Evolutionary conservation across 2,113 vertebrate genomes (phyloP).

Genomic region (Leptodactylus fuscus): DNA sequence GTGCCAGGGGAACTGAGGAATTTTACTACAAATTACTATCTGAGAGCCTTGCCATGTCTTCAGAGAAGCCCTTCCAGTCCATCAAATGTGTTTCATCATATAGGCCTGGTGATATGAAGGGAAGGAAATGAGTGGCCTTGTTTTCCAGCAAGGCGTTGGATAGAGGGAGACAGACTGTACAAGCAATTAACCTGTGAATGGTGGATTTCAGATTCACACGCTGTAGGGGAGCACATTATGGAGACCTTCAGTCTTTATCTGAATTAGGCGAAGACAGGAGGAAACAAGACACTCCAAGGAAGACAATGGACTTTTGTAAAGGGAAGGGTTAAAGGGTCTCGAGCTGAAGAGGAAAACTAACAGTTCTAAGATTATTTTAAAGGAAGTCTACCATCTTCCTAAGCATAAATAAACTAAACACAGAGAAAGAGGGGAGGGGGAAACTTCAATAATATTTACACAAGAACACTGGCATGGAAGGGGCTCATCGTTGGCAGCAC

Average conservation of each 20-base stretch:
- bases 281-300: not conserved
- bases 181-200: slow-evolving; percentile 17
- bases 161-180: slow-evolving; percentile 23
- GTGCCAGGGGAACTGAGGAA: slow-evolving; percentile 47
- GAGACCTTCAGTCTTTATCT: not conserved
- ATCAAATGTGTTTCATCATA: slow-evolving; percentile 40
- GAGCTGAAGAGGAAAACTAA: not conserved
- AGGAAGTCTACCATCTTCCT: too few species aligned
- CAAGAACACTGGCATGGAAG: too few species aligned
- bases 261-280: not conserved
- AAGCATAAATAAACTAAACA: too few species aligned
- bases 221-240: not conserved
- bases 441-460: too few species aligned
- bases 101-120: not conserved
- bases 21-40: slow-evolving; percentile 37
- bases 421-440: too few species aligned
- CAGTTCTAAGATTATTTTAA: not conserved
- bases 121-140: slow-evolving; percentile 14
- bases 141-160: too few species aligned
- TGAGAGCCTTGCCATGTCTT: not conserved
- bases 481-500: too few species aligned
- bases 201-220: not conserved
- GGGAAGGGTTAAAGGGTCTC: not conserved
- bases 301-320: not conserved
- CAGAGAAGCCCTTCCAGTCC: slow-evolving; percentile 21